phyloP scores from a whole-genome alignment of 2,113 vertebrate species.

The Phoxinus phoxinus region DNA sequence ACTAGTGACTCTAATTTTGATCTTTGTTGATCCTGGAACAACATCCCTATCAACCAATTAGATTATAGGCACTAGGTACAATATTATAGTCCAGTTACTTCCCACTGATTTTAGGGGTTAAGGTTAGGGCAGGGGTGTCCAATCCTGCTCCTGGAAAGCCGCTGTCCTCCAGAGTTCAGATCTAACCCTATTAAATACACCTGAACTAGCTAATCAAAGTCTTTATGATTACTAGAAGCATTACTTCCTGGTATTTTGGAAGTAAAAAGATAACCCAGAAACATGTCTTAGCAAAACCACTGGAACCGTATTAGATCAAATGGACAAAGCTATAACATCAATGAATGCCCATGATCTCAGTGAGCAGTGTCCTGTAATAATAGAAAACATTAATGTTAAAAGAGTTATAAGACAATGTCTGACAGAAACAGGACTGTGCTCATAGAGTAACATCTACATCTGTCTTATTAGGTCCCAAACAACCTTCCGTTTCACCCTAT shows the following conservation, averaged over 20 bases:
- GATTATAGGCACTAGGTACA: background rate
- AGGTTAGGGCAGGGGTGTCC: background rate
- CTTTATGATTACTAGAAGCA: background rate
- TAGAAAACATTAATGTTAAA: too few relatives aligned
- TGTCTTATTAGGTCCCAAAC: slow-evolving; percentile 76
- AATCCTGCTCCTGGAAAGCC: background rate
- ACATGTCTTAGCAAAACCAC: too few relatives aligned
- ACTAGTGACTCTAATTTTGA: background rate
- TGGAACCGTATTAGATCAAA: too few relatives aligned
- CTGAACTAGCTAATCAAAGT: background rate
- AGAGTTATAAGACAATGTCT: background rate
- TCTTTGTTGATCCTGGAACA: slow-evolving; percentile 9
- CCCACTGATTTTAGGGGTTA: background rate
- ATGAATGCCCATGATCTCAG: background rate
- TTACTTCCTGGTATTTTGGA: background rate
- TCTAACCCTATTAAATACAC: slow-evolving; percentile 6
- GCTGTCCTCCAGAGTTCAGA: background rate
- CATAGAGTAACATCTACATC: background rate
- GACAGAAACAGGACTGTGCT: background rate
- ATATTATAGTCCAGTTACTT: background rate
- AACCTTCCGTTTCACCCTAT: slow-evolving; percentile 80
- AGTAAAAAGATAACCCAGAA: too few relatives aligned
- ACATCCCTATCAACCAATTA: slow-evolving; percentile 11
- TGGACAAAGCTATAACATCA: too few relatives aligned
- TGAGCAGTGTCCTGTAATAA: background rate